Percentiles rank a stretch among this genome's conserved stretches.
Conservation (phyloP, 2,113 vertebrate genomes). For the Tichodroma muraria region DNA sequence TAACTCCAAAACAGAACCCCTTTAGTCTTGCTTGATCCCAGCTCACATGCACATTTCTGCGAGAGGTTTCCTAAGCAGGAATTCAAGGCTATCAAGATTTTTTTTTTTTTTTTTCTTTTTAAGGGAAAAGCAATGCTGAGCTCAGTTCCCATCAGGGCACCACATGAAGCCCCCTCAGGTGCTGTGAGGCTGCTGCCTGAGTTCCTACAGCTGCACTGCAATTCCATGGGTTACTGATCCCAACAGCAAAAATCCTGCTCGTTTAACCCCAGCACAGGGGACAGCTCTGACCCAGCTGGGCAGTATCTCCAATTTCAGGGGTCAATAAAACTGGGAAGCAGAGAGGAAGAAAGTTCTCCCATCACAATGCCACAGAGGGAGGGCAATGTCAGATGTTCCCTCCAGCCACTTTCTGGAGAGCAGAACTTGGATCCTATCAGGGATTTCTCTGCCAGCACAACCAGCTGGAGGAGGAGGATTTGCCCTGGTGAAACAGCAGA, state of each 20-base stretch:
- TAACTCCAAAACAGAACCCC: neutral
- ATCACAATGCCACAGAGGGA: neutral
- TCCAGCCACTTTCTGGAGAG: neutral
- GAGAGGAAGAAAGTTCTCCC: no score
- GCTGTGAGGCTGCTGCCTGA: neutral
- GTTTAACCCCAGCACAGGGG: neutral
- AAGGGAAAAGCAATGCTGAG: neutral
- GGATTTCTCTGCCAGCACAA: neutral
- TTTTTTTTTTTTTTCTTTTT: no score
- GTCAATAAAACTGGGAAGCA: neutral
- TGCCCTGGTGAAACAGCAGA: neutral
- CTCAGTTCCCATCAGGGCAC: neutral
- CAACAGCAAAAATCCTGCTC: neutral
- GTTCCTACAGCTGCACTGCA: neutral
- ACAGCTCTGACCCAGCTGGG: neutral
- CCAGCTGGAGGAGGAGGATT: neutral
- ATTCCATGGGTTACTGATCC: neutral
- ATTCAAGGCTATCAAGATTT: neutral
- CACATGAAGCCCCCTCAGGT: neutral
- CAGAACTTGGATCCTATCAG: neutral
- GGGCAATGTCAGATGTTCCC: accelerated
- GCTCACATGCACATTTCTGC: accelerated
- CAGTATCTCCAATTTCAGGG: accelerated
- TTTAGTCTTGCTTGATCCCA: neutral
- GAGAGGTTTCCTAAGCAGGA: neutral